Evolutionary conservation across 2,797 vertebrate species (phyloP).

Genomic region (Hipposideros larvatus): DNA sequence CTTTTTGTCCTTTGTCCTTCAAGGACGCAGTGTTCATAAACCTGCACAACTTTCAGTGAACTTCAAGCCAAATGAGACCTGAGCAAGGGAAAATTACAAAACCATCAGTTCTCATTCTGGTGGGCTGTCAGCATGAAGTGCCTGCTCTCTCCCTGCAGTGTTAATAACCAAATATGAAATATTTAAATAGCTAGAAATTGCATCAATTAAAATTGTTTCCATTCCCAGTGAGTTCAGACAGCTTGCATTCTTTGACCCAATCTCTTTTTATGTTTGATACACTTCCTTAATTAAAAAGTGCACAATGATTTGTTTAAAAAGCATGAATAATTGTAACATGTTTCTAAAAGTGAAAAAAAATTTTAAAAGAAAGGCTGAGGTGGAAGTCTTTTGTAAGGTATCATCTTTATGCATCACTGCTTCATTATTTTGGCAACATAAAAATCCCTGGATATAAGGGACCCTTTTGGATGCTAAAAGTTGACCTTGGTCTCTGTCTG

Average conservation of each 20-base stretch:
- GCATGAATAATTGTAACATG: background rate
- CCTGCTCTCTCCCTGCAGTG: background rate
- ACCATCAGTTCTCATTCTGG: background rate
- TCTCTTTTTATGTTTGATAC: conserved; percentile 67
- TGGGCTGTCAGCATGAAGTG: background rate
- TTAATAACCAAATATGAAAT: conserved; percentile 62
- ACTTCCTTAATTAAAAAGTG: conserved; percentile 72
- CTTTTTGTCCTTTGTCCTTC: background rate
- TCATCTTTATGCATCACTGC: background rate
- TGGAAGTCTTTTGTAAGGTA: background rate
- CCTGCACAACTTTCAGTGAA: background rate
- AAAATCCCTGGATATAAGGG: background rate
- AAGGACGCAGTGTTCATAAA: background rate
- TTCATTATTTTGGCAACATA: background rate
- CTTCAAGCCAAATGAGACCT: background rate
- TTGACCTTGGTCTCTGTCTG: background rate
- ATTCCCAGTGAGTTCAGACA: background rate
- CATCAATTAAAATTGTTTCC: conserved; percentile 59
- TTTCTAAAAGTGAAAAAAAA: background rate
- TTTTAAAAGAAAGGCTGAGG: background rate
- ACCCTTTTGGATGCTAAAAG: background rate
- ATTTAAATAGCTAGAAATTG: conserved; percentile 64
- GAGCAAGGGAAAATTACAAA: background rate
- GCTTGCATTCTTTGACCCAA: conserved; percentile 48
- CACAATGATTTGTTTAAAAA: background rate